Conservation (phyloP, 2,113 vertebrate species). For the Eptesicus fuscus region DNA sequence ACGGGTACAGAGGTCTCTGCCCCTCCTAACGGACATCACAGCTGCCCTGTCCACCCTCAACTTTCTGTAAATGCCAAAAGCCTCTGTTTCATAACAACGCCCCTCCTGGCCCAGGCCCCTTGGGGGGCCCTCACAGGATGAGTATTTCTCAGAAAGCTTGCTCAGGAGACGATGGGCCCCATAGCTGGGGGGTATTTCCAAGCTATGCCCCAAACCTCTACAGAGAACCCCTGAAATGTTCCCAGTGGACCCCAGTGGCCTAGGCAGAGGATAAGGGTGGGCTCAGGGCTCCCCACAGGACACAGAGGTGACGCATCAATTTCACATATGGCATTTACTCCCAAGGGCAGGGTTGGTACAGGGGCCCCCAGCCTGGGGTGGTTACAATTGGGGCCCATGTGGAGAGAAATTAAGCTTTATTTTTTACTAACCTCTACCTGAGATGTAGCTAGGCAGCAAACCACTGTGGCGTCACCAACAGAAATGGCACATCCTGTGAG, state of each 20-base stretch:
- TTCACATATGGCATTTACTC: accelerated
- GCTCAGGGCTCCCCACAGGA: accelerated
- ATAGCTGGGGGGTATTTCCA: background rate
- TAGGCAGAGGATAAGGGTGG: accelerated
- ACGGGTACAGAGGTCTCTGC: too few relatives aligned
- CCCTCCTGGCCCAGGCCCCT: background rate
- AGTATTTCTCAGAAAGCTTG: background rate
- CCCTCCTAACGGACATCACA: background rate
- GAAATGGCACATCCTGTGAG: background rate
- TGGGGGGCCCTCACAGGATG: background rate
- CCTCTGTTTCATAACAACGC: background rate
- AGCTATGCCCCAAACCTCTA: background rate
- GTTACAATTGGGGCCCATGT: accelerated
- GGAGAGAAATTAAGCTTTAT: background rate
- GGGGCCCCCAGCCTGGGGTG: too few relatives aligned
- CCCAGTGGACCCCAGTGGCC: background rate
- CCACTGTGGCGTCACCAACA: background rate
- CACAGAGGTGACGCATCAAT: background rate
- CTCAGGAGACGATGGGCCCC: background rate
- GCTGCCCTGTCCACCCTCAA: background rate
- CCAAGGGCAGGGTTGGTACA: accelerated
- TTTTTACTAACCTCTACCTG: background rate
- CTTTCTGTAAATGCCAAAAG: background rate
- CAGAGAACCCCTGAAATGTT: background rate
- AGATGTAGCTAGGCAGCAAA: background rate